These are phyloP conservation scores for Leptinotarsa texana DNA, from an alignment of 1,140 invertebrate genomes.

Conservation along the genomic window DNA sequence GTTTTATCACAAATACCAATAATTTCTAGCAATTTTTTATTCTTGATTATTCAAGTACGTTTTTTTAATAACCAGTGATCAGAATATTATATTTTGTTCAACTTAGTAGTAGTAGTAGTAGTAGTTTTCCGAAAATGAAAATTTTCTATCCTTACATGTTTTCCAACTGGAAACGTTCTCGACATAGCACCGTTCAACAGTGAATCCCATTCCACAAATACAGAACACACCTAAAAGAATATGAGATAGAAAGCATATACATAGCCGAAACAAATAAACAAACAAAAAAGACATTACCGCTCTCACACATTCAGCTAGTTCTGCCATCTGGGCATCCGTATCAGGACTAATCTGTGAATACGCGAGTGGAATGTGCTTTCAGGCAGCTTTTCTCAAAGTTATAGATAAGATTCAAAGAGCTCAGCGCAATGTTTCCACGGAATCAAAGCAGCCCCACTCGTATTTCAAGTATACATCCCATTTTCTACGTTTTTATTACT, in stretches of 20 bases:
- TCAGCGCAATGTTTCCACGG: slow-evolving; percentile 1
- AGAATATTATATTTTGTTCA: too few species aligned
- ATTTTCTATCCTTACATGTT: too few species aligned
- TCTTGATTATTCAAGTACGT: too few species aligned
- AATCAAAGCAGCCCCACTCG: not conserved
- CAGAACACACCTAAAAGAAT: not conserved
- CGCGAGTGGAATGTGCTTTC: slow-evolving; percentile 41
- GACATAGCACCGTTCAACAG: too few species aligned
- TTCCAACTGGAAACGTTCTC: too few species aligned
- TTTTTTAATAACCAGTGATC: too few species aligned
- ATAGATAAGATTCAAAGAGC: slow-evolving; percentile 29
- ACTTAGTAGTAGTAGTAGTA: too few species aligned
- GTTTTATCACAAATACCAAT: too few species aligned
- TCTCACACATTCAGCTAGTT: slow-evolving; percentile 39
- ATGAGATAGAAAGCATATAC: slow-evolving; percentile 45
- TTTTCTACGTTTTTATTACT: not conserved
- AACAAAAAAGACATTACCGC: slow-evolving; percentile 48
- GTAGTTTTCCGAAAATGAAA: too few species aligned
- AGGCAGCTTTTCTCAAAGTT: slow-evolving; percentile 21
- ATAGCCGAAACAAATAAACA: slow-evolving; percentile 45
- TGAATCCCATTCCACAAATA: too few species aligned
- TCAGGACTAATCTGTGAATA: slow-evolving; percentile 39
- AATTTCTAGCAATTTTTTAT: too few species aligned
- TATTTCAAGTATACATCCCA: slow-evolving; percentile 1
- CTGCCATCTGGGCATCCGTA: slow-evolving; percentile 37